Percentiles rank a stretch among this genome's conserved stretches.
phyloP scores from a whole-genome alignment of 2,888 invertebrate species.

The Halictus quadricinctus region DNA sequence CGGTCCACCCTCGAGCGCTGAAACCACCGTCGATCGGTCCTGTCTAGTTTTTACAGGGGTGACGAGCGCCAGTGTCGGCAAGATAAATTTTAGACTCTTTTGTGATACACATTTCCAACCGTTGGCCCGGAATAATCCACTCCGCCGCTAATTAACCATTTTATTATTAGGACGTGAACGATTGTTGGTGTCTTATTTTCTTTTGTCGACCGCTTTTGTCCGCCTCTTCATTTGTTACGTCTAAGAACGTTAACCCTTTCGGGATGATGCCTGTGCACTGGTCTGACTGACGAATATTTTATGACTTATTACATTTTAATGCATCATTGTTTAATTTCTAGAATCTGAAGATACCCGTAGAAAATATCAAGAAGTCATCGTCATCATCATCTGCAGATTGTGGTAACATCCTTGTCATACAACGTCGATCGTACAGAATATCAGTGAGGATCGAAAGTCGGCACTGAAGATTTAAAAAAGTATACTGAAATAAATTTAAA shows the following conservation, averaged over 20 bases:
- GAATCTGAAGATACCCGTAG: neutral
- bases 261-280: neutral
- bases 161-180: conserved; percentile 19
- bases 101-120: conserved; percentile 23
- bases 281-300: neutral
- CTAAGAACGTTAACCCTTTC: neutral
- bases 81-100: conserved; percentile 62
- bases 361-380: neutral
- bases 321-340: neutral
- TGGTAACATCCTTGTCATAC: too few relatives aligned
- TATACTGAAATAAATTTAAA: too few relatives aligned
- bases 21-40: conserved; percentile 57
- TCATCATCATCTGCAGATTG: too few relatives aligned
- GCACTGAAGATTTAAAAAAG: too few relatives aligned
- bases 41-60: conserved; percentile 49
- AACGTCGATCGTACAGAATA: too few relatives aligned
- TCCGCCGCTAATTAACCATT: conserved; percentile 35
- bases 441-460: too few relatives aligned
- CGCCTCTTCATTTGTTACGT: neutral
- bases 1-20: conserved; percentile 8
- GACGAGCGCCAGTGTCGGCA: conserved; percentile 38
- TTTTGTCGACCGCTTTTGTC: neutral
- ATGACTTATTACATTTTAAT: neutral
- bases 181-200: neutral
- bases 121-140: neutral